Evolutionary conservation across 2,888 invertebrate species (phyloP).

Genomic region (Trisateles emortualis): DNA sequence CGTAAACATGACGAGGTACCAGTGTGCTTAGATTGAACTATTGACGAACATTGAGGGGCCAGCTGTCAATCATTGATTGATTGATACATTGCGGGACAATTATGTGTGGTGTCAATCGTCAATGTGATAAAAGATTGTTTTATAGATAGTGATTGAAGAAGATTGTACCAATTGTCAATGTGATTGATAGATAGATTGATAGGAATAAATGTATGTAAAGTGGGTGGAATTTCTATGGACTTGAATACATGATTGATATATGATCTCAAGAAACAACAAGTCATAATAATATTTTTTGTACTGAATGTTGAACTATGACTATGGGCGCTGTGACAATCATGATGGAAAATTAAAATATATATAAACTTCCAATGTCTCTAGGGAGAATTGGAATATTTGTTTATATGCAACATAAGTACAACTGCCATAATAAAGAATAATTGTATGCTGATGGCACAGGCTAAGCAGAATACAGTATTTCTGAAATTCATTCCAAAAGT

Average conservation of each 20-base stretch:
- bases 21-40: conserved; percentile 5
- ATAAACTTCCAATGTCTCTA: too few relatives aligned
- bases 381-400: too few relatives aligned
- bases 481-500: too few relatives aligned
- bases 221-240: conserved; percentile 7
- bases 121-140: conserved; percentile 2
- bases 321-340: not conserved
- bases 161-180: conserved; percentile 37
- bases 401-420: too few relatives aligned
- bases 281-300: conserved; percentile 27
- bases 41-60: conserved; percentile 24
- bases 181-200: conserved; percentile 37
- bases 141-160: conserved; percentile 13
- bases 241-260: conserved; percentile 22
- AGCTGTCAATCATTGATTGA: conserved; percentile 19
- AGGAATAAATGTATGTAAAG: conserved; percentile 26
- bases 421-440: too few relatives aligned
- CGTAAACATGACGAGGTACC: conserved; percentile 3
- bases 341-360: too few relatives aligned
- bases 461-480: too few relatives aligned
- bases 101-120: conserved; percentile 14
- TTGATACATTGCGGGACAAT: conserved; percentile 14
- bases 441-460: too few relatives aligned
- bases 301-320: conserved; percentile 1
- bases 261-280: conserved; percentile 36